phyloP scores from a whole-genome alignment of 2,888 invertebrate genomes.

The Caprella mutica region DNA sequence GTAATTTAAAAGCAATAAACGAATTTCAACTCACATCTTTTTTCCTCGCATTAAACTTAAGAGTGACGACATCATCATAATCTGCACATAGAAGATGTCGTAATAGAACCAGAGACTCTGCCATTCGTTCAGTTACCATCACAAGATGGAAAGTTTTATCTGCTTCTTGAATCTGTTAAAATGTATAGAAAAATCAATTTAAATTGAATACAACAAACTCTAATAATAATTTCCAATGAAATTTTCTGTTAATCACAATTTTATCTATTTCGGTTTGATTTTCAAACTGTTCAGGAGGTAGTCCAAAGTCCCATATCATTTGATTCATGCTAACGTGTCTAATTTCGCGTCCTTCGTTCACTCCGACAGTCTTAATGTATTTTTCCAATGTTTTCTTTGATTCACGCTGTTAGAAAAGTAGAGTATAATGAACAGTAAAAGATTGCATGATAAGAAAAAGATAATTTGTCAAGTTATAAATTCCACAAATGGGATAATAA shows the following conservation, averaged over 20 bases:
- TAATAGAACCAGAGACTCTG: constrained; percentile 38
- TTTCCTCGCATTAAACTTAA: constrained; percentile 37
- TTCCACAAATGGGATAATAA: no score
- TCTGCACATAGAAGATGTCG: constrained; percentile 37
- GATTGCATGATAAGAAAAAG: no score
- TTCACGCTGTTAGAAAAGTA: not conserved
- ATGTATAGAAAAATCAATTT: no score
- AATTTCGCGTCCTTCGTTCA: not conserved
- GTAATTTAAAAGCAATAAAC: no score
- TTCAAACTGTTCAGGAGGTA: constrained; percentile 33
- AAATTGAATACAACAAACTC: no score
- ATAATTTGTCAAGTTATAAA: not conserved
- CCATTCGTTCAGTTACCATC: constrained; percentile 38
- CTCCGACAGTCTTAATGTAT: not conserved
- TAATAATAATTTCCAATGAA: no score
- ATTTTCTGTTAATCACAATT: constrained; percentile 10
- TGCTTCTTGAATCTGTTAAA: constrained; percentile 33
- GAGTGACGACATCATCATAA: constrained; percentile 36
- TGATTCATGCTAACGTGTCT: constrained; percentile 38
- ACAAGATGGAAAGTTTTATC: constrained; percentile 38
- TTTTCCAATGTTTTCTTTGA: not conserved
- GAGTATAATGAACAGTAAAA: no score
- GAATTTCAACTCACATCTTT: constrained; percentile 2
- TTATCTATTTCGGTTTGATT: constrained; percentile 33
- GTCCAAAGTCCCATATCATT: constrained; percentile 38